Base-by-base conservation (phyloP, 2,888 invertebrate species). In the Deilephila porcellus region DNA sequence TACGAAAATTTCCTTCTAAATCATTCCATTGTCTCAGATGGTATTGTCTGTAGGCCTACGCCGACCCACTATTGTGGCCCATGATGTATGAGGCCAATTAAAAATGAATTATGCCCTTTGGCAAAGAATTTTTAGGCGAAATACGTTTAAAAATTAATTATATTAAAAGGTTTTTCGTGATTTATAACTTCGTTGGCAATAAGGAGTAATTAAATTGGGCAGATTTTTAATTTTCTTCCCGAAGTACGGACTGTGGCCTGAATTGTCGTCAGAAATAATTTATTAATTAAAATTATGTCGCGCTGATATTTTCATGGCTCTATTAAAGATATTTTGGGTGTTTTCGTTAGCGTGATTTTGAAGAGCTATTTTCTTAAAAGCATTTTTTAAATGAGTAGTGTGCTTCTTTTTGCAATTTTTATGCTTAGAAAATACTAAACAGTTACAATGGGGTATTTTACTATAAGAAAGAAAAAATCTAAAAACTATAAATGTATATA, bases 11-110 rank as follows among this genome's bases (percentile, higher is more conserved):
- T 67, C 20, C 72, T 34, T 56, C 64, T 73, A 87, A 90, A 90
- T 88, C 85, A 84, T 82, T 85, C 83, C 83, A 90, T 90, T 90
- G 89, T 90, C 82, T 83, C 81, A 81, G 82, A 78, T 79, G 75
- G 81, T 79, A 83, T 89, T 88, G 88, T 81, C 71, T 71, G 70
- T 76, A 72, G 75, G 75, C 67, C 82, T 80, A 82, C 73, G 82
- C 77, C 81, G 75, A 52, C 71, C 71, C 77, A 78, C 82, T 81
- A 86, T 88, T 88, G 87, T 88, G 73, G 60, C 62, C 60, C 45
- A 67, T 86, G 84, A 88, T 84, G 82, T 86, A 88, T 85, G 79
- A 76, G 56, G 81, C 60, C 85, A 87, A 87, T 88, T 88, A 86
- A 85, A 82, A 77, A 80, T 86, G 87, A 88, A 79, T 83, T 86